These are phyloP conservation scores for Gymnosoma rotundatum DNA, from an alignment of 2,888 invertebrate genomes.

Conservation along the genomic window DNA sequence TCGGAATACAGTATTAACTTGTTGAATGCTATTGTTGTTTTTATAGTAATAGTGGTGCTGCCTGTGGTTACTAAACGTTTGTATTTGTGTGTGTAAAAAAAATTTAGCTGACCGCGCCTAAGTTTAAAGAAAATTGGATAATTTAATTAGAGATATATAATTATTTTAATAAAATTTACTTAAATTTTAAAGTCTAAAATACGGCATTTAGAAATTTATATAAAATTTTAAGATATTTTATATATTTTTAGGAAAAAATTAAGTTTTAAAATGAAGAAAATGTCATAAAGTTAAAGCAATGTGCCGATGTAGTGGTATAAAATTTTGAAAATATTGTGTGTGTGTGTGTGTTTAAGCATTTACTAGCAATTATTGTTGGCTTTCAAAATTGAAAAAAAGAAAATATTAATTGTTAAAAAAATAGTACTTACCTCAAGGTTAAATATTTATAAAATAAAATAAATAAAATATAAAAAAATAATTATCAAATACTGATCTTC, in stretches of 20 bases:
- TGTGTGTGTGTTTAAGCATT: constrained; percentile 10
- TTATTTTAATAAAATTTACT: constrained; percentile 16
- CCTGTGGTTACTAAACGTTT: constrained; percentile 30
- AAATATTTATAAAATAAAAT: too few relatives aligned
- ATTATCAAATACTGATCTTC: not conserved
- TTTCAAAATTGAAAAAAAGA: not conserved
- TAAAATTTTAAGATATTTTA: not conserved
- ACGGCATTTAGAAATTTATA: not conserved
- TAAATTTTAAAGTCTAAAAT: constrained; percentile 1
- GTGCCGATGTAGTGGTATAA: constrained; percentile 40
- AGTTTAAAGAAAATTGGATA: constrained; percentile 61
- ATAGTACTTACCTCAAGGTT: too few relatives aligned
- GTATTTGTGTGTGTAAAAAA: constrained; percentile 37
- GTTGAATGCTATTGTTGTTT: constrained; percentile 56
- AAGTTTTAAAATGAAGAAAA: constrained; percentile 22
- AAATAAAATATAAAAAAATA: not conserved
- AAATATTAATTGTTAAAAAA: too few relatives aligned
- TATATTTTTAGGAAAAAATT: constrained; percentile 10
- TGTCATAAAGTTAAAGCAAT: constrained; percentile 22
- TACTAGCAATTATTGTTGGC: constrained; percentile 46
- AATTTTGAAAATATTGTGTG: not conserved
- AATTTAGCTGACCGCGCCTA: constrained; percentile 72
- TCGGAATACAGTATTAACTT: constrained; percentile 62
- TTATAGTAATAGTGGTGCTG: constrained; percentile 51
- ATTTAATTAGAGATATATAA: constrained; percentile 37